Percentiles rank a stretch among this genome's conserved stretches.
Evolutionary conservation across 1,140 invertebrate genomes (phyloP).

Genomic region (Drosophila albomicans): DNA sequence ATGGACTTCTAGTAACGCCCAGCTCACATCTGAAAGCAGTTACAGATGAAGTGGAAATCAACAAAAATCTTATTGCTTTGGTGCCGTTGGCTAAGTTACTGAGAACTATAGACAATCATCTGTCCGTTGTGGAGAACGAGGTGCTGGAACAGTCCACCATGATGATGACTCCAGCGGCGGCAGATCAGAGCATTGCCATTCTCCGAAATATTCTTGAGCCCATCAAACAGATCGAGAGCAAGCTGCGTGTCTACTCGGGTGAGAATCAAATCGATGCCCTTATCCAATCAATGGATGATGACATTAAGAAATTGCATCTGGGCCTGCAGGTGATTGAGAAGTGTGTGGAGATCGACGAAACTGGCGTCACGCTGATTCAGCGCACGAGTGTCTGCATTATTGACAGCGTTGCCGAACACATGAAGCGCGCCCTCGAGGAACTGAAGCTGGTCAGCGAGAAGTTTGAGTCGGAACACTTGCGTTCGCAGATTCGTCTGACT

Average conservation of each 20-base stretch:
- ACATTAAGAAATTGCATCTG: slow-evolving; percentile 88
- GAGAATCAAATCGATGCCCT: slow-evolving; percentile 85
- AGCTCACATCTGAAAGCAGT: slow-evolving; percentile 58
- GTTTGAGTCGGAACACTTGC: slow-evolving; percentile 68
- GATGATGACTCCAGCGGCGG: slow-evolving; percentile 88
- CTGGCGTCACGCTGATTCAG: slow-evolving; percentile 88
- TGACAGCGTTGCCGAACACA: slow-evolving; percentile 86
- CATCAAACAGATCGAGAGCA: slow-evolving; percentile 87
- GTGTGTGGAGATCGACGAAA: slow-evolving; percentile 88
- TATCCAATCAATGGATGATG: slow-evolving; percentile 87
- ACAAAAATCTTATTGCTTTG: slow-evolving; percentile 69
- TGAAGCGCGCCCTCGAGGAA: slow-evolving; percentile 85
- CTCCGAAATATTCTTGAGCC: slow-evolving; percentile 88
- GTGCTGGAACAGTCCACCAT: slow-evolving; percentile 87
- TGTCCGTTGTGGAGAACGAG: slow-evolving; percentile 87
- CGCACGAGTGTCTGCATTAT: slow-evolving; percentile 88
- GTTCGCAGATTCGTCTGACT: slow-evolving; percentile 84
- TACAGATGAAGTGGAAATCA: slow-evolving; percentile 69
- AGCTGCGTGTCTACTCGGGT: slow-evolving; percentile 85
- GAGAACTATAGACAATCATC: slow-evolving; percentile 79
- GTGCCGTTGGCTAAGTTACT: slow-evolving; percentile 76
- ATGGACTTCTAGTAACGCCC: slow-evolving; percentile 82
- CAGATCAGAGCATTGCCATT: slow-evolving; percentile 88
- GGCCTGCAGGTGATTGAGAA: slow-evolving; percentile 88
- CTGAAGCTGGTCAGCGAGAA: slow-evolving; percentile 84